Base-by-base conservation (phyloP, 2,888 invertebrate species). In the Orthosia incerta region DNA sequence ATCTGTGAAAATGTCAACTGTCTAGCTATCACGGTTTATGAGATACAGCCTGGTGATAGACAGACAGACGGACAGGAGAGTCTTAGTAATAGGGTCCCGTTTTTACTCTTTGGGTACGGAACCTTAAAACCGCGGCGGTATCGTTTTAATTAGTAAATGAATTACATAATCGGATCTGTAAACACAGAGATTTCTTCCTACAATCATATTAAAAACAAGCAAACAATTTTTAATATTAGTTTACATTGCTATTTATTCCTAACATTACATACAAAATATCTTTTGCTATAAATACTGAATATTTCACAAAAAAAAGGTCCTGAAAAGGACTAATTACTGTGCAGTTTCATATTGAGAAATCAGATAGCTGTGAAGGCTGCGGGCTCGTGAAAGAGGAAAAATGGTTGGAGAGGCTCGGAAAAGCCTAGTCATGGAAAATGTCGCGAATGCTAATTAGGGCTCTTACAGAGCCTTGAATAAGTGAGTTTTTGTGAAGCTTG, bases 281-380 rank as follows among this genome's bases (percentile, higher is more conserved):
- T 20, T 12, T n/a, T 18, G 0, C n/a, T 9, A 31, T 55, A 53
- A 46, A n/a, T 15, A 23, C 31, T 18, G 46, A 3, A 26, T 53
- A 12, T 20, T 64, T 46, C 16, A 31, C 4, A 20, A 55, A 61
- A 76, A 60, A 63, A 59, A 23, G 0, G 5, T n/a, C 31, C 50
- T 80, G 39, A 74, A 80, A 70, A 80, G 63, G 63, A 31, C 69
- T 51, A 80, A 84, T 80, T 80, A 74, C 75, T 13, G 56, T 45
- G 26, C 74, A 46, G 66, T 61, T 60, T 75, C 66, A 55, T 57
- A 80, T 84, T 61, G 70, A 65, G 59, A 61, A 61, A 56, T 63
- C 66, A 4, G 56, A 80, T 75, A 59, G 76, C 75, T 74, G 59
- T 31, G 46, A 45, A 20, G 53, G 53, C 51, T 51, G n/a, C n/a